Evolutionary conservation across 2,888 invertebrate genomes (phyloP), one percentile per base, ranked within the genome.

Genomic region (Agrochola circellaris): DNA sequence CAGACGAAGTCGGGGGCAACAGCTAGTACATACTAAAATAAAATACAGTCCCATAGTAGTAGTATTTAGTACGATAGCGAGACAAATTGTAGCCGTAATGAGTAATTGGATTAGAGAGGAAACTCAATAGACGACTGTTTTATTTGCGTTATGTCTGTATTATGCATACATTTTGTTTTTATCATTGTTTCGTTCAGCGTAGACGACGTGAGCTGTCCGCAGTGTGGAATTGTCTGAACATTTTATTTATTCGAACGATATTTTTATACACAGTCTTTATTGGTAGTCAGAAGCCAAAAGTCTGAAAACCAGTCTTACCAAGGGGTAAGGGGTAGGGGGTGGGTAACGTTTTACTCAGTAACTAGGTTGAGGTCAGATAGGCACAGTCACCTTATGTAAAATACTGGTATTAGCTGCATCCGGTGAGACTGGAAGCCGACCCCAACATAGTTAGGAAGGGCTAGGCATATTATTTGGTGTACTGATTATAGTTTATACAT

Each of bases 71-170:
- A 75, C 64, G 58, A 65, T 70, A 75, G 74, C 67, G 68, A 79
- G 68, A 76, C 87, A 88, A 90, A 84, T 88, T 89, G 87, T 86
- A 84, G 82, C 85, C 67, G 81, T 90, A 91, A 93, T 92, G 90
- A 91, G 90, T 91, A 92, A 93, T 91, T 89, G 81, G 83, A 90
- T 92, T 91, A 90, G 80, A 83, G 81, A 70, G 77, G 77, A 86
- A 92, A 91, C 87, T 90, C 88, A 86, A 90, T 89, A 87, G 82
- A 87, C 78, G 54, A 81, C 80, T 88, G 89, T 89, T 92, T 77
- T 85, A 87, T 87, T 81, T 83, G 66, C 42, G 42, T 82, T 75
- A 67, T 71, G 73, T 79, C 65, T 75, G 77, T 82, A 69, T 65
- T 77, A 75, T 60, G 65, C 62, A 75, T 72, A 74, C 65, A 73